Evolutionary conservation across 2,797 vertebrate species (phyloP).

Genomic region (Pangasius sanitwongsei): DNA sequence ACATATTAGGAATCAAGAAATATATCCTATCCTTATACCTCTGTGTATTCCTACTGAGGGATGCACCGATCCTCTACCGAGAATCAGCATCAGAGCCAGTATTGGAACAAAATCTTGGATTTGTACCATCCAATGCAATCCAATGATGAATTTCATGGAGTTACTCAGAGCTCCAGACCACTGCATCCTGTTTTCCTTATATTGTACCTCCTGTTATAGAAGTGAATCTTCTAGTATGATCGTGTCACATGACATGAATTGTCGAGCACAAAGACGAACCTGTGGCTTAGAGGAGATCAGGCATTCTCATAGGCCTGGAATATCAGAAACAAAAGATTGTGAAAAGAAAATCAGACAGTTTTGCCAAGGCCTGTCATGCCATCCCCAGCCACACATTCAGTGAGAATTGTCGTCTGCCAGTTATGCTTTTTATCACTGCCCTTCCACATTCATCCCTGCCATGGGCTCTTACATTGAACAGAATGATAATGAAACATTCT

Average conservation of each 20-base stretch:
- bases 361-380: constrained; percentile 9
- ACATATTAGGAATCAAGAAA: not conserved
- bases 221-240: not conserved
- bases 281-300: constrained; percentile 33
- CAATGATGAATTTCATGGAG: constrained; percentile 19
- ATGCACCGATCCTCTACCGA: not conserved
- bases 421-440: constrained; percentile 26
- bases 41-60: not conserved
- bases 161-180: not conserved
- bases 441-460: not conserved
- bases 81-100: not conserved
- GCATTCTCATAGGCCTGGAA: constrained; percentile 13
- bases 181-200: not conserved
- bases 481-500: constrained; percentile 33
- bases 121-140: not conserved
- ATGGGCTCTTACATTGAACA: constrained; percentile 2
- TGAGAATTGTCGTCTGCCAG: constrained; percentile 15
- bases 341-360: constrained; percentile 23
- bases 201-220: not conserved
- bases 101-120: not conserved
- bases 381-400: constrained; percentile 11
- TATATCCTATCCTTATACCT: not conserved
- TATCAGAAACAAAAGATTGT: constrained; percentile 30
- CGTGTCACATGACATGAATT: constrained; percentile 13
- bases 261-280: constrained; percentile 21